Conservation (phyloP, 1,140 invertebrate genomes). For the Cherax destructor region DNA sequence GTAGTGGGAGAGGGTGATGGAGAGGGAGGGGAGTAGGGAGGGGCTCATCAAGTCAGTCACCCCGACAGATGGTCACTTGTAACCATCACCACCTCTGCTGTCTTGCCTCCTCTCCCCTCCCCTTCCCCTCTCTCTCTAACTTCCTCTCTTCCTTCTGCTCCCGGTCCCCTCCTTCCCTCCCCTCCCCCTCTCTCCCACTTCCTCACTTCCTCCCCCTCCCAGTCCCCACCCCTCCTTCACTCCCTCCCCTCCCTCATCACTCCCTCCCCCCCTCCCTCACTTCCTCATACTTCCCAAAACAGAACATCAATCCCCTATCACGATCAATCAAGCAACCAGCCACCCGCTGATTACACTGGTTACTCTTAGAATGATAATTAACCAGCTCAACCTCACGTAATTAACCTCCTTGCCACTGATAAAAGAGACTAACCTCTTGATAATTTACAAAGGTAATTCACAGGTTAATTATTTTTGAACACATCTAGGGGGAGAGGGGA, state of each 20-base stretch:
- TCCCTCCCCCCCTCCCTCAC: too few species aligned
- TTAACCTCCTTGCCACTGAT: too few species aligned
- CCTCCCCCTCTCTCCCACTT: background rate
- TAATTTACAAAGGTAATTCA: too few species aligned
- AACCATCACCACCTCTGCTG: background rate
- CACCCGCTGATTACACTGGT: too few species aligned
- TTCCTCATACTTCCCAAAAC: background rate
- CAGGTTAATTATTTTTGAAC: too few species aligned
- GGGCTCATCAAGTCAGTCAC: background rate
- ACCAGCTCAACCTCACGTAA: too few species aligned
- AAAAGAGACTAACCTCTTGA: too few species aligned
- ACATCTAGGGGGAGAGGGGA: too few species aligned
- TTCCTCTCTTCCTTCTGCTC: background rate
- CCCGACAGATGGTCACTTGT: background rate
- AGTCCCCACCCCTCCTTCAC: too few species aligned
- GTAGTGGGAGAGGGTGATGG: background rate
- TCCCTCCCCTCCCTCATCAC: too few species aligned
- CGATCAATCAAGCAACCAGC: background rate
- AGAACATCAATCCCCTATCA: background rate
- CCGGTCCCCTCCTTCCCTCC: background rate
- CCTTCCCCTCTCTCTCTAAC: background rate
- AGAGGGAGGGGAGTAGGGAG: background rate
- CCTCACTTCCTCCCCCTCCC: background rate
- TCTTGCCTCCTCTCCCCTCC: background rate
- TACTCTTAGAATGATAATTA: too few species aligned